A percentile compares a stretch with the other conserved stretches of the same genome.
These are phyloP conservation scores for Helleia helle DNA, from an alignment of 2,888 invertebrate species.

Conservation along the genomic window DNA sequence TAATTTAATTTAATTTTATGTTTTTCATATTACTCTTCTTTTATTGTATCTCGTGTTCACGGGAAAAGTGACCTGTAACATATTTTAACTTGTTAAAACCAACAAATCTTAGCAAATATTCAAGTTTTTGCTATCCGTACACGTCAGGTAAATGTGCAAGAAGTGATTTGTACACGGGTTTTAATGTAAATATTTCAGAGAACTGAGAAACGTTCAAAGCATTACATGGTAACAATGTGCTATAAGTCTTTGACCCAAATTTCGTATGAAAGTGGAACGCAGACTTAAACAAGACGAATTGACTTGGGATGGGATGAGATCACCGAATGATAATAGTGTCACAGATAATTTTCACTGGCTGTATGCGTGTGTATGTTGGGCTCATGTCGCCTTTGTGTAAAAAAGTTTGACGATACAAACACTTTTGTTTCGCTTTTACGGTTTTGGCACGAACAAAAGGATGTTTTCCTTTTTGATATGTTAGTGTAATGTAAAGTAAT, in stretches of 20 bases:
- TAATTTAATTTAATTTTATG: no score
- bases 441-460: background rate
- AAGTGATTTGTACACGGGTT: slow-evolving; percentile 30
- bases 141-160: slow-evolving; percentile 16
- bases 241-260: slow-evolving; percentile 50
- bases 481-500: background rate
- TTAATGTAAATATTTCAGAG: background rate
- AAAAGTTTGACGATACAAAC: background rate
- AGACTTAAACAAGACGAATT: slow-evolving; percentile 45
- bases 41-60: no score
- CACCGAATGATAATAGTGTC: background rate
- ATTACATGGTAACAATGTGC: slow-evolving; percentile 36
- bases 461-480: background rate
- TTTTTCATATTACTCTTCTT: no score
- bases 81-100: no score
- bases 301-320: slow-evolving; percentile 14
- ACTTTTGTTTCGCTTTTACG: background rate
- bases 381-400: background rate
- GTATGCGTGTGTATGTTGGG: no score
- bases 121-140: background rate
- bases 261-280: slow-evolving; percentile 36
- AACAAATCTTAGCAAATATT: no score
- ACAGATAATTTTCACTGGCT: background rate
- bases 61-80: no score
- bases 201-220: slow-evolving; percentile 15